These are phyloP conservation scores for Liodrosophila aerea DNA, from an alignment of 2,888 invertebrate species.

Conservation along the genomic window DNA sequence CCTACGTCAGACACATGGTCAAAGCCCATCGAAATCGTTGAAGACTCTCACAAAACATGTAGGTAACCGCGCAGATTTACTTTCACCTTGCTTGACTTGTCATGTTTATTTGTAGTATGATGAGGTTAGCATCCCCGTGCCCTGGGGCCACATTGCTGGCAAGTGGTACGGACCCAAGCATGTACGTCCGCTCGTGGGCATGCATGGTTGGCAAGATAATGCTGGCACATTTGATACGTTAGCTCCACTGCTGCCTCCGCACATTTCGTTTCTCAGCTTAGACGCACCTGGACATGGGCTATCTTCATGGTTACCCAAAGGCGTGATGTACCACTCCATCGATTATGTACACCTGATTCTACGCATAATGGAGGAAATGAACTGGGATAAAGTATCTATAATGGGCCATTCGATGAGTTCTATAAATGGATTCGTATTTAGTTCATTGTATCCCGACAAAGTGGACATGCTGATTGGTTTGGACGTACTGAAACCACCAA, in stretches of 20 bases:
- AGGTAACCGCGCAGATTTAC: too few relatives aligned
- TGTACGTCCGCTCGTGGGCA: conserved; percentile 86
- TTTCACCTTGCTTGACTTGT: background rate
- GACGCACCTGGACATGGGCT: conserved; percentile 89
- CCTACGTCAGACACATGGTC: conserved; percentile 14
- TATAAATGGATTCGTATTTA: conserved; percentile 85
- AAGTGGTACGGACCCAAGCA: conserved; percentile 88
- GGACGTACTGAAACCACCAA: conserved; percentile 78
- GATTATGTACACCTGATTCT: conserved; percentile 83
- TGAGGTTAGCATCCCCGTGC: conserved; percentile 87
- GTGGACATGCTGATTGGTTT: conserved; percentile 79
- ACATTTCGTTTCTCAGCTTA: conserved; percentile 84
- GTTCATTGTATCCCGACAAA: conserved; percentile 85
- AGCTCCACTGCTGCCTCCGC: conserved; percentile 85
- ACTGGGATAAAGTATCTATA: conserved; percentile 88
- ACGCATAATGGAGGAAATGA: conserved; percentile 85
- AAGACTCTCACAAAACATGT: conserved; percentile 57
- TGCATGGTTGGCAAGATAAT: conserved; percentile 93
- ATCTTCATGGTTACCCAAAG: conserved; percentile 87
- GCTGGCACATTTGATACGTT: conserved; percentile 87
- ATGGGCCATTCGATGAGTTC: conserved; percentile 88
- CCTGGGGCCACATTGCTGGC: conserved; percentile 87
- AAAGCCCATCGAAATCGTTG: conserved; percentile 34
- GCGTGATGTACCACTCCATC: conserved; percentile 83
- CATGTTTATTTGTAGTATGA: conserved; percentile 80